phyloP scores from a whole-genome alignment of 2,888 invertebrate genomes.

The Apodemia zela region DNA sequence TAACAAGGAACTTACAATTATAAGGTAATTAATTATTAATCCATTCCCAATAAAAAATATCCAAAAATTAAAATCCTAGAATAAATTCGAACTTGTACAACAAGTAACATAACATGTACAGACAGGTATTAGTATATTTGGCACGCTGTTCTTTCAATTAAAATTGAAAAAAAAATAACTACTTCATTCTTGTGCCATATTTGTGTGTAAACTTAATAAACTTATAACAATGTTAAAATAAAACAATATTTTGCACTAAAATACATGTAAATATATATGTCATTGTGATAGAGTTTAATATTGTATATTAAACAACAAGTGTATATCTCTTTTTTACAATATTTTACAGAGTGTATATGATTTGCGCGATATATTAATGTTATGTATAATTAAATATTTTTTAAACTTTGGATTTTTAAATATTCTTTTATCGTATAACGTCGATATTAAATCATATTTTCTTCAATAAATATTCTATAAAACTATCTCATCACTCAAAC shows the following conservation, averaged over 20 bases:
- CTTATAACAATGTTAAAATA: background rate
- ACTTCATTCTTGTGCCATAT: conserved; percentile 9
- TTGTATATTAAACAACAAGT: background rate
- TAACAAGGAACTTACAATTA: too few species aligned
- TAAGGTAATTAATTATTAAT: too few species aligned
- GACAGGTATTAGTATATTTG: too few species aligned
- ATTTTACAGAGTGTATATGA: conserved; percentile 12
- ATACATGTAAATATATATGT: background rate
- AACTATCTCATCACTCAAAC: background rate
- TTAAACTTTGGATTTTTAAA: background rate
- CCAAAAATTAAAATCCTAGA: too few species aligned
- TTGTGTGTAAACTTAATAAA: background rate
- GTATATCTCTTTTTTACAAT: conserved; percentile 5
- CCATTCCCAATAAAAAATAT: too few species aligned
- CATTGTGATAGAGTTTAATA: background rate
- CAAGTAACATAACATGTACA: too few species aligned
- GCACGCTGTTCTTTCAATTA: too few species aligned
- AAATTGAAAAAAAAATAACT: too few species aligned
- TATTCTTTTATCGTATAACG: conserved; percentile 6
- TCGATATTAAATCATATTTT: conserved; percentile 9
- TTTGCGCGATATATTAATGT: conserved; percentile 3
- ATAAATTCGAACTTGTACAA: too few species aligned
- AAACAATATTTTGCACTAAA: background rate
- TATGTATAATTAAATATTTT: conserved; percentile 5
- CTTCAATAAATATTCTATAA: conserved; percentile 6